Conservation (phyloP, 2,113 vertebrate species). For the Clarias batrachus region DNA sequence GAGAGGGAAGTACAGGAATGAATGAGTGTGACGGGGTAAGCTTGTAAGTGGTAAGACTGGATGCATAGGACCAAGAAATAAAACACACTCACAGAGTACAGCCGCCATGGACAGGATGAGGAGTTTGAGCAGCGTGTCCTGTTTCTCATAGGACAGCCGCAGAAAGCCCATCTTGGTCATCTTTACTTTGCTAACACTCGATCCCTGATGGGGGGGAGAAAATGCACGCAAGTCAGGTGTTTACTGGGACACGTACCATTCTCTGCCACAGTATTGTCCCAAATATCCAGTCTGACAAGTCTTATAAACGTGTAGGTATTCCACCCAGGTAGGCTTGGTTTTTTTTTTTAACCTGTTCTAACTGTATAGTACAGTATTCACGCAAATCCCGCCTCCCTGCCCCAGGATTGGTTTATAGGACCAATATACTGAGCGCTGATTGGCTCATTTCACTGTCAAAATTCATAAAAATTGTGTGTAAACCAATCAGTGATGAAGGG, state of each 20-base stretch:
- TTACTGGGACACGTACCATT: no score
- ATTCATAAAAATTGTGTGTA: not conserved
- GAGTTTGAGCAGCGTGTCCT: conserved; percentile 97
- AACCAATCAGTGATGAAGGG: not conserved
- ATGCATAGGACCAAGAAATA: not conserved
- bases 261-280: not conserved
- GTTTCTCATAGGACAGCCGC: conserved; percentile 97
- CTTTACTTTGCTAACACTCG: conserved; percentile 68
- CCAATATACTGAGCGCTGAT: not conserved
- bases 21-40: not conserved
- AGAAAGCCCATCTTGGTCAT: conserved; percentile 97
- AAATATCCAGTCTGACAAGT: conserved; percentile 19
- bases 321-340: not conserved
- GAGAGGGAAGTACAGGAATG: not conserved
- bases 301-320: not conserved
- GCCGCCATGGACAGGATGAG: conserved; percentile 98
- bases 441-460: not conserved
- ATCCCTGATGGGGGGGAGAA: conserved; percentile 55
- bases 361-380: not conserved
- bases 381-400: not conserved
- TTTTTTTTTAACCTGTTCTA: not conserved
- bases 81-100: conserved; percentile 85
- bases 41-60: no score
- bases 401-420: not conserved
- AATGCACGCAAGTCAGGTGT: not conserved